Evolutionary conservation across 1,140 invertebrate genomes (phyloP), one percentile per base, ranked within the genome.

Genomic region (Brachionus paranguensis): DNA sequence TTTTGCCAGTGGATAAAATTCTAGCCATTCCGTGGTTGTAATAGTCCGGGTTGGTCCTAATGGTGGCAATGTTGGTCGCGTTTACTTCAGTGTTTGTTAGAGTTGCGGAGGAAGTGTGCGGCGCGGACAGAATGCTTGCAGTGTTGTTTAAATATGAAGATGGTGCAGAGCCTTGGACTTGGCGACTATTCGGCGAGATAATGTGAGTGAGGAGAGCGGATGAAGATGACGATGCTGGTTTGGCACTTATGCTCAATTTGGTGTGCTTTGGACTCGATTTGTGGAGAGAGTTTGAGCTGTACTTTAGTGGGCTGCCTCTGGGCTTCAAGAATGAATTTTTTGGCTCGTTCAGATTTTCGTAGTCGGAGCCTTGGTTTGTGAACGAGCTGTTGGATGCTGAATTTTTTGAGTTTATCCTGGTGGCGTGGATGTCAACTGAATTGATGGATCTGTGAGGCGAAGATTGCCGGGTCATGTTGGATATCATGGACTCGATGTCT

Each of bases 401-500:
- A 76, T 76, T 76, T 76, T 50, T 76, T 3, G 72, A 50, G 8
- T 33, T 76, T 27, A 76, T 27, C 24, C 27, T 50, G n/a, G 27
- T 76, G 8, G 47, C 4, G 11, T 37, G 4, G 20, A 20, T 43
- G 43, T 76, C 72, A 50, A 76, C 24, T 50, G 72, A 76, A 53
- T 76, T 76, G 3, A 50, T 50, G 2, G 72, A 76, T n/a, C 72
- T 24, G 14, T 76, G 72, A 1, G 72, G 72, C 14, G 72, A 76
- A 29, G 72, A 76, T 27, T 76, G 72, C 20, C 72, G 72, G 50
- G 72, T 76, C 45, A 76, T 47, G 27, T 76, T 76, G 1, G 72
- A 76, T 14, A 76, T 50, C 72, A 76, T 76, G 43, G 72, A 76
- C 27, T 76, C 72, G 17, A 50, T 53, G 27, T 76, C 72, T 47